A percentile compares a stretch with the other conserved stretches of the same genome.
These are phyloP conservation scores for Brachionus plicatilis DNA, from an alignment of 1,140 invertebrate species.

Conservation along the genomic window DNA sequence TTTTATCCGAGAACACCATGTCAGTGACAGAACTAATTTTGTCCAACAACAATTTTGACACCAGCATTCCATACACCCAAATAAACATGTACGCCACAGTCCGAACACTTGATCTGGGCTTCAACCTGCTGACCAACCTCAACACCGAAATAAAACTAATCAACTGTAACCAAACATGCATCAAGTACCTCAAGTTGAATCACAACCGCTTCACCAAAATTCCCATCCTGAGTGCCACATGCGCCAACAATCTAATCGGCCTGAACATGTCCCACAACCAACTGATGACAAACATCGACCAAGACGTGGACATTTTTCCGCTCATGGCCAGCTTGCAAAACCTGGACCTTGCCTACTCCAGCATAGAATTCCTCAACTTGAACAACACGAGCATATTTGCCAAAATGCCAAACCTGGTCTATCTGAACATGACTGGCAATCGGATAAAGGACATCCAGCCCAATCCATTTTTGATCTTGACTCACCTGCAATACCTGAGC, in stretches of 20 bases:
- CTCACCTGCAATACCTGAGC: not conserved
- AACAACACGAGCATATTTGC: not conserved
- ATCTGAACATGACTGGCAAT: conserved; percentile 26
- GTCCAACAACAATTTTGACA: not conserved
- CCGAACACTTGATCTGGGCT: not conserved
- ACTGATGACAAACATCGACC: not conserved
- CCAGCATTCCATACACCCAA: not conserved
- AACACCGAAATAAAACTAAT: not conserved
- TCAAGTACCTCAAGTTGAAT: not conserved
- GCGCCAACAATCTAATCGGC: not conserved
- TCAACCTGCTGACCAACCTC: not conserved
- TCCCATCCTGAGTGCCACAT: not conserved
- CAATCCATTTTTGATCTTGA: not conserved
- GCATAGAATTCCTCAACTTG: conserved; percentile 10
- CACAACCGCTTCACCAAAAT: conserved; percentile 2
- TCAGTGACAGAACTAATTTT: not conserved
- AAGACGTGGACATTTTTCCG: not conserved
- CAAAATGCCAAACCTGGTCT: not conserved
- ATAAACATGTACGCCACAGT: conserved; percentile 26
- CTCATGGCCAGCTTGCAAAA: not conserved
- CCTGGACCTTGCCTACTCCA: conserved; percentile 10
- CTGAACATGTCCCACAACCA: not conserved
- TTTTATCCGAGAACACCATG: not conserved
- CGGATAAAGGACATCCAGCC: not conserved
- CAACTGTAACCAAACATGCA: not conserved